A percentile compares a stretch with the other conserved stretches of the same genome.
phyloP scores from a whole-genome alignment of 2,888 invertebrate genomes.

The Hylaea fasciaria region DNA sequence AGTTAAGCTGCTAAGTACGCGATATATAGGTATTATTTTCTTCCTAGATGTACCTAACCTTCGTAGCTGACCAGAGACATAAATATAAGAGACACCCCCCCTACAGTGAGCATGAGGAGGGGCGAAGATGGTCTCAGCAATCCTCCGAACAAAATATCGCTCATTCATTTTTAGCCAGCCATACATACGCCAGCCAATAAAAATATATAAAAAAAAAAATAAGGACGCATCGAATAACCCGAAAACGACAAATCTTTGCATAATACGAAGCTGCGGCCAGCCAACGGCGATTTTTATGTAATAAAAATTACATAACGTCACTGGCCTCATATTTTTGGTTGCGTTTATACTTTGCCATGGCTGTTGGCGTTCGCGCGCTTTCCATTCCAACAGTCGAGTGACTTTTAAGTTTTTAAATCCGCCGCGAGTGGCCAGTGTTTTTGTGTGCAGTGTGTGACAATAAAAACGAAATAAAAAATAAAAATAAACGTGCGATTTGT shows the following conservation, averaged over 20 bases:
- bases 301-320: slow-evolving; percentile 76
- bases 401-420: slow-evolving; percentile 54
- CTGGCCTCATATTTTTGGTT: slow-evolving; percentile 80
- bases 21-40: too few species aligned
- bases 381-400: slow-evolving; percentile 50
- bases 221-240: slow-evolving; percentile 56
- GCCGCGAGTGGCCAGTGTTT: slow-evolving; percentile 27
- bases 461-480: slow-evolving; percentile 38
- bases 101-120: slow-evolving; percentile 13
- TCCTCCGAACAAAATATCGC: slow-evolving; percentile 1
- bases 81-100: slow-evolving; percentile 26
- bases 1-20: too few species aligned
- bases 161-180: slow-evolving; percentile 18
- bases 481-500: slow-evolving; percentile 14
- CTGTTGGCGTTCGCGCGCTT: slow-evolving; percentile 52
- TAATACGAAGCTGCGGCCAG: slow-evolving; percentile 36
- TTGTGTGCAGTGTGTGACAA: slow-evolving; percentile 38
- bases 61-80: slow-evolving; percentile 9
- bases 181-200: slow-evolving; percentile 15
- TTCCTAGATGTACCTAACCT: background rate
- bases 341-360: slow-evolving; percentile 68
- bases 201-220: slow-evolving; percentile 17
- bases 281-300: slow-evolving; percentile 80
- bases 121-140: slow-evolving; percentile 8
- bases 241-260: slow-evolving; percentile 55